Percentiles rank a stretch among this genome's conserved stretches.
Conservation (phyloP, 2,113 vertebrate species). For the Triplophysa dalaica region DNA sequence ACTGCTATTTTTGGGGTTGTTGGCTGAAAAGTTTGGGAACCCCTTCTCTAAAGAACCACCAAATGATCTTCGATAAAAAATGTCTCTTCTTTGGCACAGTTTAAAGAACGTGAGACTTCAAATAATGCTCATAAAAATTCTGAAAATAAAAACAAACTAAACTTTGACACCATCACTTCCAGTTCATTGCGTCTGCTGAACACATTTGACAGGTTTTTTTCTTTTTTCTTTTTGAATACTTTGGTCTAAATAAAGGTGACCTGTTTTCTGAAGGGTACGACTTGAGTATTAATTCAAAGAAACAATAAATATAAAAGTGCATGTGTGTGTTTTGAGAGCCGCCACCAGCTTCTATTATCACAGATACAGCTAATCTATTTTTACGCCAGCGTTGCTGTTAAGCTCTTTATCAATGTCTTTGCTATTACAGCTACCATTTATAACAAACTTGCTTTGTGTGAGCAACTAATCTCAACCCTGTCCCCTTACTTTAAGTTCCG, state of each 20-base stretch:
- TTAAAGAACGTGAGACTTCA: too few species aligned
- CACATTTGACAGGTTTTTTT: slow-evolving; percentile 23
- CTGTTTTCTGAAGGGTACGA: slow-evolving; percentile 40
- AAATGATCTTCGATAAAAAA: too few species aligned
- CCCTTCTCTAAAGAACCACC: too few species aligned
- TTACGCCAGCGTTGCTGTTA: slow-evolving; percentile 42
- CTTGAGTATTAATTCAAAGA: slow-evolving; percentile 7
- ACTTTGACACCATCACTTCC: background rate
- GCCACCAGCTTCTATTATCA: slow-evolving; percentile 46
- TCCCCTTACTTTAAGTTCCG: slow-evolving; percentile 28
- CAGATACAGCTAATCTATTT: slow-evolving; percentile 55
- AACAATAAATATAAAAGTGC: slow-evolving; percentile 16
- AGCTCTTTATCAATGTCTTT: slow-evolving; percentile 54
- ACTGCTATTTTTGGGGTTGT: too few species aligned
- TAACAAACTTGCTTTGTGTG: slow-evolving; percentile 41
- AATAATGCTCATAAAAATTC: background rate
- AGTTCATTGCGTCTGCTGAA: background rate
- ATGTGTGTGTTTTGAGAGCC: slow-evolving; percentile 23
- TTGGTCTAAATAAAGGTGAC: slow-evolving; percentile 31
- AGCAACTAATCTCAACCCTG: slow-evolving; percentile 40
- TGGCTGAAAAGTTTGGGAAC: too few species aligned
- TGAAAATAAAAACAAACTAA: background rate
- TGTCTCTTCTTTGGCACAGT: too few species aligned
- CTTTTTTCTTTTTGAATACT: slow-evolving; percentile 20
- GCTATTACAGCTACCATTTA: slow-evolving; percentile 36